These are phyloP conservation scores for Poecilobothrus nobilitatus DNA, from an alignment of 2,888 invertebrate genomes.

Conservation along the genomic window DNA sequence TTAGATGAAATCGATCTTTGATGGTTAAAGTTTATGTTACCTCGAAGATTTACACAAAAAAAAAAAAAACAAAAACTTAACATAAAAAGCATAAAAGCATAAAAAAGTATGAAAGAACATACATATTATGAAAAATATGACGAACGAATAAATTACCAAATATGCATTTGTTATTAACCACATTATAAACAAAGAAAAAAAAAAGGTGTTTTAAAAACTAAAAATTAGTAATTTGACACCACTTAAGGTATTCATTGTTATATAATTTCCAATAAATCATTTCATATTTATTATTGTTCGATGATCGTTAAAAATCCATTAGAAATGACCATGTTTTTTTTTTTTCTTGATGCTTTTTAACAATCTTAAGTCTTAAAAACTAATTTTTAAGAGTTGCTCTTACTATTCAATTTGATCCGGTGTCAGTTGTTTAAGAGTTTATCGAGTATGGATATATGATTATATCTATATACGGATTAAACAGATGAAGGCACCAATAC, in stretches of 20 bases:
- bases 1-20: no score
- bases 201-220: background rate
- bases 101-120: no score
- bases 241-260: slow-evolving; percentile 1
- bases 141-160: no score
- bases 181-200: background rate
- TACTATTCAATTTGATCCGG: background rate
- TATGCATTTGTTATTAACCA: no score
- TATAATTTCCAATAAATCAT: slow-evolving; percentile 6
- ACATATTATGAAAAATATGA: no score
- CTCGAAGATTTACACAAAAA: no score
- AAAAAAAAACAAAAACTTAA: no score
- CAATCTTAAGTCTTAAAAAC: no score
- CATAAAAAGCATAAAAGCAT: no score
- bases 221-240: slow-evolving; percentile 6
- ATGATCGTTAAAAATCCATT: background rate
- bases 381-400: background rate
- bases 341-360: background rate
- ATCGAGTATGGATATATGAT: background rate
- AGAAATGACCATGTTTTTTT: slow-evolving; percentile 3
- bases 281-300: background rate
- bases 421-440: background rate
- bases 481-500: no score
- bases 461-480: no score
- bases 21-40: no score